Evolutionary conservation across 64 coral and sea anemone species (phyloP), one percentile per base, ranked within the genome.

Genomic region (Cladopsammia gracilis): DNA sequence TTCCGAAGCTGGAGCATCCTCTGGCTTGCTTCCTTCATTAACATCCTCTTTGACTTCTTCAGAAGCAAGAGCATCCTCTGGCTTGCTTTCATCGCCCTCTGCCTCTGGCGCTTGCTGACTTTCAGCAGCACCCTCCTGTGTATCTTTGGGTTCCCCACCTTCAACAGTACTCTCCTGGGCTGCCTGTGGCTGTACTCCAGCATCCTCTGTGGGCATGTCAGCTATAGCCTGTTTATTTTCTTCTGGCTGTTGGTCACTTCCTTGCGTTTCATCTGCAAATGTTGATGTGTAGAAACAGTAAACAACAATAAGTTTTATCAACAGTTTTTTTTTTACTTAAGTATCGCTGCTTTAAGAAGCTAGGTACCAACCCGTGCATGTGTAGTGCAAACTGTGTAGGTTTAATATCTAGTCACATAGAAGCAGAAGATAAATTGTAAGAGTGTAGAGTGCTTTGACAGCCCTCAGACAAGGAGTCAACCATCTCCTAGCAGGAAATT

Each of bases 71-170:
- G 45, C 83, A 15, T 92, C 87, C 43, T 58, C 86, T 12, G 44
- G 48, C 49, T 71, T 42, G 11, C 62, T 65, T 83, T 96, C 89
- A 49, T 1, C 20, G 64, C 9, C 49, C 62, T 53, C 82, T 83
- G 20, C 7, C 57, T 45, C 49, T 91, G 74, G 45, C 19, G 15
- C 12, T 49, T 48, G 34, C 16, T 84, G 61, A 24, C 19, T 84
- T 14, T 67, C 80, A 13, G 60, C 44, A 8, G 22, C 25, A 10
- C 16, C 54, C 51, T 62, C 54, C 72, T 75, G 34, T 34, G 34
- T 18, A 48, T 49, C 72, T 49, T 75, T 6, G 4, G 26, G 72
- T 25, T 34, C 67, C 15, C 48, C 85, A 15, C 25, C 45, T 2
- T 89, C 52, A 12, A 56, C 42, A 47, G 20, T 10, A 14, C 49